Base-by-base conservation (phyloP, 2,797 vertebrate species). In the Myripristis murdjan region DNA sequence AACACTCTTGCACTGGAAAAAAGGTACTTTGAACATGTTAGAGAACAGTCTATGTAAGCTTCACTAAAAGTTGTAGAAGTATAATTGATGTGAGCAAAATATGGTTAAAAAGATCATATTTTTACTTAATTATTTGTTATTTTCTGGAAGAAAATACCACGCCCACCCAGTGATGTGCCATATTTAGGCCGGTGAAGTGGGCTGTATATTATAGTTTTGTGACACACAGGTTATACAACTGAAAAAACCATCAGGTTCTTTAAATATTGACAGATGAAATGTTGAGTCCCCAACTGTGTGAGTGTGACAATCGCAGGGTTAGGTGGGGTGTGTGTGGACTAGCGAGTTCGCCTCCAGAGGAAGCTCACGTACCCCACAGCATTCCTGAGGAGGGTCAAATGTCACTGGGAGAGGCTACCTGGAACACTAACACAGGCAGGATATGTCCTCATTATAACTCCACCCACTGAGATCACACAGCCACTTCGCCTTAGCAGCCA, bases 381-480 rank as follows among this genome's bases (percentile, higher is more conserved):
- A 67, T 72, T 87, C 52, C 69, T 53, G 65, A 22, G 37, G 52
- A 59, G 75, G 75, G 54, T 71, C 70, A 64, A 67, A 81, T 70
- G 71, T 78, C 78, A 74, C 24, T 54, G 77, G 67, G 68, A 69
- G 64, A 63, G 76, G 79, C 71, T 73, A 76, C 68, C 63, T 76
- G 67, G 15, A 69, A 77, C 35, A 54, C 56, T 73, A 28, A 65
- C 24, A 18, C 57, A 65, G 39, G 35, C 26, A 68, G 76, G 71
- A 82, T 24, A 57, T 73, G 44, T 52, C 26, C 55, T 47, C 53
- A 43, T 43, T 20, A 57, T 24, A 67, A 18, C 10, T 20, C 14
- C 55, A n/a, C 28, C 49, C 49, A 52, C 49, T 51, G 23, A 14
- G 23, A 51, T 43, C 35, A 62, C 7, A 0, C 14, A 43, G 15